Conservation (phyloP, 2,888 invertebrate species). For the Phortica magna region DNA sequence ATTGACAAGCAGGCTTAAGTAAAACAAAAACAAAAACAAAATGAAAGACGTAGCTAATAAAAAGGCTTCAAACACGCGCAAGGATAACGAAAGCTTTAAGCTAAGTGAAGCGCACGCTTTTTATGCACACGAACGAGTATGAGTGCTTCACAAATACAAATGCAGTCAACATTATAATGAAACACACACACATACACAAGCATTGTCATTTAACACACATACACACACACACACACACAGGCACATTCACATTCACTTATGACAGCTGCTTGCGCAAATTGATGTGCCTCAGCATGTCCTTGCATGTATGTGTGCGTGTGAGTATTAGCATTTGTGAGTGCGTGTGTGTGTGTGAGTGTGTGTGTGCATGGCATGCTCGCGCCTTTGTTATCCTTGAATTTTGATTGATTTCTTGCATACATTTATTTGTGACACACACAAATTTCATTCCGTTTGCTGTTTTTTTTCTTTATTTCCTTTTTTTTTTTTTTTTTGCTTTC, state of each 20-base stretch:
- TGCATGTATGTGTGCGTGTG: slow-evolving; percentile 15
- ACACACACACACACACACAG: not conserved
- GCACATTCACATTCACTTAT: not conserved
- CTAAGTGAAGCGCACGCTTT: not conserved
- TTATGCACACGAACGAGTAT: not conserved
- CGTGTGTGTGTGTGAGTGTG: slow-evolving; percentile 34
- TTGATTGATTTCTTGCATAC: slow-evolving; percentile 67
- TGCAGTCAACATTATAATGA: slow-evolving; percentile 41
- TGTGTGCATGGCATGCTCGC: slow-evolving; percentile 39
- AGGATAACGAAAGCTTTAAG: slow-evolving; percentile 16
- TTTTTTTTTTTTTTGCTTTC: not conserved
- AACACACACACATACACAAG: slow-evolving; percentile 29
- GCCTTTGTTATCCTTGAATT: slow-evolving; percentile 64
- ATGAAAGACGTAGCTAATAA: not conserved
- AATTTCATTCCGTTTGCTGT: not conserved
- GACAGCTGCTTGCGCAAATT: not conserved
- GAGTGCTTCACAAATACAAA: slow-evolving; percentile 38
- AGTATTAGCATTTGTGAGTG: slow-evolving; percentile 13
- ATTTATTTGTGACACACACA: slow-evolving; percentile 9
- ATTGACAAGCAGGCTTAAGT: slow-evolving; percentile 24
- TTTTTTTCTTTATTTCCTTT: slow-evolving; percentile 8
- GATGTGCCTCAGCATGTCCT: slow-evolving; percentile 27
- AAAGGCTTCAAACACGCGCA: not conserved
- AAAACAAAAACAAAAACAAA: not conserved
- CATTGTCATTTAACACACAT: not conserved